Percentiles rank a stretch among this genome's conserved stretches.
Evolutionary conservation across 2,888 invertebrate genomes (phyloP).

Genomic region (Amitus sp.): DNA sequence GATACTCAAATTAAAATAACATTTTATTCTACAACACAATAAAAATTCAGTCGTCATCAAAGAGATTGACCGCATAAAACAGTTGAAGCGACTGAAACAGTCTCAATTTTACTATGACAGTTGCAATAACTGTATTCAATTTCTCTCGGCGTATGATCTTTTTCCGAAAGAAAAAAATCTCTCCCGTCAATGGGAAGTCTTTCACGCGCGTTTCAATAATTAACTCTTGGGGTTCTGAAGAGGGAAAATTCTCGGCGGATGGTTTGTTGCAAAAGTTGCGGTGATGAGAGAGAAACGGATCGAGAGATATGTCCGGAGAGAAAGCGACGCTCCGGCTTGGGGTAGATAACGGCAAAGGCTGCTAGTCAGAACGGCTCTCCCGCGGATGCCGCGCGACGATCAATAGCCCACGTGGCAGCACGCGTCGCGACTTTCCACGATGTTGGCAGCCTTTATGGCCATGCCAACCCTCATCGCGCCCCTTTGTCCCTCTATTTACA

Average conservation of each 20-base stretch:
- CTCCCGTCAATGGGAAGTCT: no score
- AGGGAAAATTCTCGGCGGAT: conserved; percentile 25
- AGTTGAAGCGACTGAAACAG: no score
- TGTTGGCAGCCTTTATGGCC: conserved; percentile 40
- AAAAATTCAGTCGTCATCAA: no score
- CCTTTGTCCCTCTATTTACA: no score
- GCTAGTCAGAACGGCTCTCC: conserved; percentile 57
- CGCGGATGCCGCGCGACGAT: conserved; percentile 61
- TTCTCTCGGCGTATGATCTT: no score
- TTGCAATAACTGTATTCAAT: no score
- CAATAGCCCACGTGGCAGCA: conserved; percentile 63
- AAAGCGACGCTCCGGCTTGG: conserved; percentile 42
- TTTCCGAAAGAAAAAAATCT: no score
- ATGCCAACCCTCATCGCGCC: conserved; percentile 20
- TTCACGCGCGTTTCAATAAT: conserved; percentile 50
- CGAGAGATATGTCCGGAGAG: conserved; percentile 28
- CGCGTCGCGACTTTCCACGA: conserved; percentile 56
- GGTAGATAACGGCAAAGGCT: conserved; percentile 54
- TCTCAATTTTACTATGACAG: no score
- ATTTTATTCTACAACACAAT: no score
- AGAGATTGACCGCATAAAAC: no score
- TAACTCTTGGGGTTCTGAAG: conserved; percentile 47
- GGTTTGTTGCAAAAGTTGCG: conserved; percentile 34
- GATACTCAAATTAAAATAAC: no score
- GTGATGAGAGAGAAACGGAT: conserved; percentile 24